Percentiles rank a stretch among this genome's conserved stretches.
Evolutionary conservation across 1,140 invertebrate species (phyloP).

Genomic region (Drosophila kurseongensis): DNA sequence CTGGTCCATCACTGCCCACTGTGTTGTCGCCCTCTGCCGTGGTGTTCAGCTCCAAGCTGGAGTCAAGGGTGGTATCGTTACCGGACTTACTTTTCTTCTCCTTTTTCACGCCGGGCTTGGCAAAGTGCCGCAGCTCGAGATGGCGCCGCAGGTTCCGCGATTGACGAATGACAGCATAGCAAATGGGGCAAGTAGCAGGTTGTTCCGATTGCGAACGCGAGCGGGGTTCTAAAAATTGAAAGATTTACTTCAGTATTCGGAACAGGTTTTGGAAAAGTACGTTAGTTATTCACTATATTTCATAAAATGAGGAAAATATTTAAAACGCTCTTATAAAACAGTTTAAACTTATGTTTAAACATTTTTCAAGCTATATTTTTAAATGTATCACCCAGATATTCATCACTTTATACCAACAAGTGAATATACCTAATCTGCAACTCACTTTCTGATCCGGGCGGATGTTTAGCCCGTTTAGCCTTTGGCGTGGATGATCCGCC

Average conservation of each 20-base stretch:
- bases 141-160: slow-evolving; percentile 87
- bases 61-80: slow-evolving; percentile 67
- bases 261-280: no score
- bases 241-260: not conserved
- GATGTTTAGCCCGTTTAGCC: slow-evolving; percentile 73
- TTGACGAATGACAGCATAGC: slow-evolving; percentile 87
- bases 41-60: slow-evolving; percentile 64
- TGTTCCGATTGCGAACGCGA: slow-evolving; percentile 87
- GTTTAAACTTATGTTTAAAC: no score
- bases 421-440: not conserved
- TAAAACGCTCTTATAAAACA: no score
- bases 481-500: slow-evolving; percentile 61
- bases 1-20: slow-evolving; percentile 26
- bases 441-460: slow-evolving; percentile 75
- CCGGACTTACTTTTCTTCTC: slow-evolving; percentile 84
- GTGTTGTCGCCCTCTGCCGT: slow-evolving; percentile 66
- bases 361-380: no score
- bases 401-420: not conserved
- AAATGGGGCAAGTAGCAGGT: slow-evolving; percentile 87
- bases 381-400: not conserved
- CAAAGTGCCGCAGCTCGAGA: slow-evolving; percentile 84
- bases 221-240: slow-evolving; percentile 78
- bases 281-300: not conserved
- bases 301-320: not conserved
- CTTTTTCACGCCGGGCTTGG: slow-evolving; percentile 84